phyloP scores from a whole-genome alignment of 2,113 vertebrate genomes.

The Rhinolophus ferrumequinum region DNA sequence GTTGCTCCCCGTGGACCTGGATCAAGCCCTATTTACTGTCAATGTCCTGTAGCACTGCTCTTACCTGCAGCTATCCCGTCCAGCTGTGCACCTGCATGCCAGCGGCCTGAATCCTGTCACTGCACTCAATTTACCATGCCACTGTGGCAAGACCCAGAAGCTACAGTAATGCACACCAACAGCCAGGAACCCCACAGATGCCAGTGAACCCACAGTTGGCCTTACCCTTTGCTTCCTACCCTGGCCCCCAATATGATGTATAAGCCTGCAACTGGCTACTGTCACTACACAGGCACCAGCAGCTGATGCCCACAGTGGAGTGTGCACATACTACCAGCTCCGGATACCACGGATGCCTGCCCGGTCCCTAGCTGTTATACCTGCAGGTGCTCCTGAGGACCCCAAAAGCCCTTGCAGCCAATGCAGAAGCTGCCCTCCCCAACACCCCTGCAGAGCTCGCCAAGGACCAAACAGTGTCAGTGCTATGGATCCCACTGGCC shows the following conservation, averaged over 20 bases:
- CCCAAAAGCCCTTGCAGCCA: not conserved
- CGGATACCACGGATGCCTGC: not conserved
- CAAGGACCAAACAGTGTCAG: not conserved
- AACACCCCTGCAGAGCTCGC: not conserved
- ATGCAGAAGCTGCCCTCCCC: not conserved
- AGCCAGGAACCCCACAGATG: not conserved
- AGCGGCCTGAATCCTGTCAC: not conserved
- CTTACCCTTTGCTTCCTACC: not conserved
- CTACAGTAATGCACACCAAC: not conserved
- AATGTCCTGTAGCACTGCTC: not conserved
- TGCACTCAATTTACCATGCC: not conserved
- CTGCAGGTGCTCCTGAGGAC: not conserved
- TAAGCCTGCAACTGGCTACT: not conserved
- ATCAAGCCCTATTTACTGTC: not conserved
- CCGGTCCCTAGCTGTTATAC: not conserved
- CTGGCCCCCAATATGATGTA: not conserved
- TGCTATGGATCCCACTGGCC: not conserved
- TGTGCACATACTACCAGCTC: not conserved
- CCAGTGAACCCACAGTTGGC: not conserved
- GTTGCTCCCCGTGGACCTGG: not conserved
- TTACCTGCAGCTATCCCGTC: not conserved
- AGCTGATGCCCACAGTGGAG: too few species aligned
- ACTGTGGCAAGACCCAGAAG: not conserved
- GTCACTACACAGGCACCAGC: not conserved
- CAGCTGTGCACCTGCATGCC: not conserved